Evolutionary conservation across 2,113 vertebrate genomes (phyloP).

Genomic region (Mormyrus iriodes): DNA sequence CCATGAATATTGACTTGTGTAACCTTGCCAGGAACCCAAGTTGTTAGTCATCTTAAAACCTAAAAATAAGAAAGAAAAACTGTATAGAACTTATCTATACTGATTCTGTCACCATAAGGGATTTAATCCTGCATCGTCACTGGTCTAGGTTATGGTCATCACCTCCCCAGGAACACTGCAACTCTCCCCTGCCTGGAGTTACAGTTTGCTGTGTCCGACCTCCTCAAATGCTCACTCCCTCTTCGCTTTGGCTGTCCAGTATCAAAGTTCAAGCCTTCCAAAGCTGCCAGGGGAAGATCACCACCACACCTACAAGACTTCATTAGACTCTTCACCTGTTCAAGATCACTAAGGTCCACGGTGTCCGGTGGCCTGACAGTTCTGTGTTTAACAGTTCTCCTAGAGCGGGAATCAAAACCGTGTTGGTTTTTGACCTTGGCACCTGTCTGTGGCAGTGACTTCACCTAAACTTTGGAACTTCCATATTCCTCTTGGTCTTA

Average conservation of each 20-base stretch:
- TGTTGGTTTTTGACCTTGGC: neutral
- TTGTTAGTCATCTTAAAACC: neutral
- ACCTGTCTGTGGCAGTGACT: neutral
- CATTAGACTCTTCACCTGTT: neutral
- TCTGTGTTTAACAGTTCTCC: neutral
- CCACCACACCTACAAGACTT: conserved; percentile 1
- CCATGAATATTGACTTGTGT: neutral
- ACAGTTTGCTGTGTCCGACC: neutral
- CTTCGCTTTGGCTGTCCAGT: neutral
- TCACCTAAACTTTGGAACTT: neutral
- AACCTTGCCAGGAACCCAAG: conserved; percentile 1
- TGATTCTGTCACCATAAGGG: neutral
- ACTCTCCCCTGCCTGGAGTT: neutral
- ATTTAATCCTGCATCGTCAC: neutral
- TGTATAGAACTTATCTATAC: neutral
- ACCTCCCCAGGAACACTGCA: neutral
- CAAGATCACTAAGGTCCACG: neutral
- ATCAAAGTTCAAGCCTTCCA: neutral
- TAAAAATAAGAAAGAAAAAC: neutral
- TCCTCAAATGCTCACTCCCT: neutral
- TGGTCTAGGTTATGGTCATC: neutral
- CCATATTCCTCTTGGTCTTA: neutral
- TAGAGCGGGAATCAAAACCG: neutral
- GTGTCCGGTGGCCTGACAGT: neutral
- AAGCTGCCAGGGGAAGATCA: neutral